Percentiles rank a stretch among this genome's conserved stretches.
Evolutionary conservation across 2,113 vertebrate species (phyloP).

Genomic region (Rhabdornis inornatus): DNA sequence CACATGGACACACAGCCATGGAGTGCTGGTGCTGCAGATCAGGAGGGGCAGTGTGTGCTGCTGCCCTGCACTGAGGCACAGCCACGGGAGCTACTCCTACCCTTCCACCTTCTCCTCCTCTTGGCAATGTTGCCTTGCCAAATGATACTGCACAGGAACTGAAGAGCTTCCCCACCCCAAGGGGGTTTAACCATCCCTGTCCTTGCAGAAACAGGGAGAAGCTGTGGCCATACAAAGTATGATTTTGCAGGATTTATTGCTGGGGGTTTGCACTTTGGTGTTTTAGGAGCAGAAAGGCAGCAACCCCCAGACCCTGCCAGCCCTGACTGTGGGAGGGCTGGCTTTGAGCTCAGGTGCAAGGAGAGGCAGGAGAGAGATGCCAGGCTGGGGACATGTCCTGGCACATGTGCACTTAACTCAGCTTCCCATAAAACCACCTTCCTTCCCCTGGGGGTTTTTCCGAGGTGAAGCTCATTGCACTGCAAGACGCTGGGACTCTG

Average conservation of each 20-base stretch:
- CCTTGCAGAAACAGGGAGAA: background rate
- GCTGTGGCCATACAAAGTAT: background rate
- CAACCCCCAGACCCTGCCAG: background rate
- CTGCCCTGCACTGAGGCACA: background rate
- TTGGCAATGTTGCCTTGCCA: background rate
- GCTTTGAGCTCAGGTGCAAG: background rate
- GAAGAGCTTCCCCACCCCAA: background rate
- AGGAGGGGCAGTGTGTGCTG: fast-evolving
- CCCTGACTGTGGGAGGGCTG: background rate
- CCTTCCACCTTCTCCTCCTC: background rate
- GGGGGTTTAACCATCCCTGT: background rate
- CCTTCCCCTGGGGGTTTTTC: background rate
- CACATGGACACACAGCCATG: fast-evolving
- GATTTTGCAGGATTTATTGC: background rate
- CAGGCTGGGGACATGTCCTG: background rate
- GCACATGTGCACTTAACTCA: fast-evolving
- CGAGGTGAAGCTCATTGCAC: background rate
- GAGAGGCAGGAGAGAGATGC: background rate
- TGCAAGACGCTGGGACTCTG: background rate
- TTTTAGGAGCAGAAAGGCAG: background rate
- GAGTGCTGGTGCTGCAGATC: background rate
- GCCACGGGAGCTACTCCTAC: fast-evolving
- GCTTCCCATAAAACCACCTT: background rate
- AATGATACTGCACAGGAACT: background rate
- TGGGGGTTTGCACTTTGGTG: background rate